These are phyloP conservation scores for Onychomys arenicola DNA, from an alignment of 2,797 vertebrate genomes.

Conservation along the genomic window DNA sequence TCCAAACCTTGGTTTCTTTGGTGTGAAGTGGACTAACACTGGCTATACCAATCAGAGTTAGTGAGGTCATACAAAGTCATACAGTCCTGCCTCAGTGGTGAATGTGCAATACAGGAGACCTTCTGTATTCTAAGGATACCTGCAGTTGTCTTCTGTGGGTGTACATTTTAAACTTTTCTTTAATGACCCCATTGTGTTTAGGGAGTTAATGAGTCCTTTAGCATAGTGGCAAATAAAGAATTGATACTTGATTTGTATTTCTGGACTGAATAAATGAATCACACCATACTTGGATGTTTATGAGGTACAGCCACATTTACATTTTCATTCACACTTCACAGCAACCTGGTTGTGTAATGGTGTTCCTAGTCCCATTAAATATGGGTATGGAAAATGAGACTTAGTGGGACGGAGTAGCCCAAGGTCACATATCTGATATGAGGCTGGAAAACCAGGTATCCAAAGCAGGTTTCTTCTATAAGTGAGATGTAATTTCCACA, in stretches of 20 bases:
- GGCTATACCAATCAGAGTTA: not conserved
- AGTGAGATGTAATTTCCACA: not conserved
- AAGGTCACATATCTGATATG: not conserved
- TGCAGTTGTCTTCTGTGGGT: not conserved
- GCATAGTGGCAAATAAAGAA: not conserved
- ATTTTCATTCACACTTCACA: not conserved
- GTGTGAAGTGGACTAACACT: not conserved
- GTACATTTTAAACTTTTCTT: slow-evolving; percentile 19
- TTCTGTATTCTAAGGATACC: not conserved
- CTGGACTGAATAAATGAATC: not conserved
- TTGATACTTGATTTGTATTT: slow-evolving; percentile 9
- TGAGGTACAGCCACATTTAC: not conserved
- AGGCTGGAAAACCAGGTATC: not conserved
- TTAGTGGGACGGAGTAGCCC: not conserved
- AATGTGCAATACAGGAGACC: not conserved
- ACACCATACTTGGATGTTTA: not conserved
- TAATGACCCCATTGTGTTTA: not conserved
- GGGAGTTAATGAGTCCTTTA: not conserved
- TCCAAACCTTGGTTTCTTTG: not conserved
- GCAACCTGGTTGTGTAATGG: not conserved
- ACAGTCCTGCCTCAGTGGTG: too few species aligned
- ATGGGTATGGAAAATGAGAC: not conserved
- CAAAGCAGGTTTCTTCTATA: slow-evolving; percentile 3
- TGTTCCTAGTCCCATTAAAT: not conserved
- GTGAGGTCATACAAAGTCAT: not conserved